Conservation (phyloP, 2,797 vertebrate species). For the Arrhamphus sclerolepis region DNA sequence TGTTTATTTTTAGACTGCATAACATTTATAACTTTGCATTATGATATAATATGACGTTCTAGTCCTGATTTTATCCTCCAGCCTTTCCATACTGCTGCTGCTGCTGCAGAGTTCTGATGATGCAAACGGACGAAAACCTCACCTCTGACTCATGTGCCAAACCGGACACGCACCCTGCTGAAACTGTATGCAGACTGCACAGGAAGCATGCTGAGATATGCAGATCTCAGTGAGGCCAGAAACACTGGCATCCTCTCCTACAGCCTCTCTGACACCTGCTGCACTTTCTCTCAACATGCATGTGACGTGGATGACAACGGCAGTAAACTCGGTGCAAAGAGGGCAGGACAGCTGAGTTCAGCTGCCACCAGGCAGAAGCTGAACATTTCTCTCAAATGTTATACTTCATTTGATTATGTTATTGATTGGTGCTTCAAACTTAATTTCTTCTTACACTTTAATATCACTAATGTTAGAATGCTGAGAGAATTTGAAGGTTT, state of each 20-base stretch:
- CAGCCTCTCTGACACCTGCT: constrained; percentile 18
- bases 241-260: constrained; percentile 30
- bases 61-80: not conserved
- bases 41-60: not conserved
- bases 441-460: no score
- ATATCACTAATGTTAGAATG: no score
- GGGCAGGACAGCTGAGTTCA: no score
- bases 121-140: constrained; percentile 3
- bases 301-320: no score
- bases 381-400: no score
- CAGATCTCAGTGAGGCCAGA: constrained; percentile 19
- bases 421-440: no score
- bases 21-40: no score
- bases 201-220: constrained; percentile 17
- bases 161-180: constrained; percentile 3
- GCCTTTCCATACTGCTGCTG: not conserved
- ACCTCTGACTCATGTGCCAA: constrained; percentile 11
- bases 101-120: constrained; percentile 2
- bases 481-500: no score
- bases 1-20: no score
- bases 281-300: constrained; percentile 1
- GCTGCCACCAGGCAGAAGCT: no score
- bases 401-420: no score
- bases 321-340: no score
- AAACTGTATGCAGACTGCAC: constrained; percentile 12